Percentiles rank a stretch among this genome's conserved stretches.
phyloP scores from a whole-genome alignment of 2,797 vertebrate genomes.

The Hippocampus kuda region DNA sequence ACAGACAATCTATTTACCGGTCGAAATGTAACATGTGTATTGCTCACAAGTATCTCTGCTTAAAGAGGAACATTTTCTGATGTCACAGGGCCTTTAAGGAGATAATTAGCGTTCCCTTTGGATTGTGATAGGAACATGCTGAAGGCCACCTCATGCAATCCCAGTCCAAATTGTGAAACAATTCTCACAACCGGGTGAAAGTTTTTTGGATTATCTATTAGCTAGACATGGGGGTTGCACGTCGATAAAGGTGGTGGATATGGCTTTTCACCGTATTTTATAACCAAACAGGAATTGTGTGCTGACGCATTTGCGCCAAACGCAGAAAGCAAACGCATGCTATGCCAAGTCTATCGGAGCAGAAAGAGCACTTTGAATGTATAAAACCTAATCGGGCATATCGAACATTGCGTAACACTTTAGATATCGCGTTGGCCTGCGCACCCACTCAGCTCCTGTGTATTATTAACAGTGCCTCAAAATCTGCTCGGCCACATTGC shows the following conservation, averaged over 20 bases:
- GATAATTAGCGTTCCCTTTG: slow-evolving; percentile 30
- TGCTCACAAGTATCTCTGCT: too few species aligned
- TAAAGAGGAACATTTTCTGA: neutral
- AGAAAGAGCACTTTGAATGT: slow-evolving; percentile 30
- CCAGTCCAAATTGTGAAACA: slow-evolving; percentile 5
- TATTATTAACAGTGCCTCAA: slow-evolving; percentile 3
- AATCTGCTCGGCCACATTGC: neutral
- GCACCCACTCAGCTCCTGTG: slow-evolving; percentile 13
- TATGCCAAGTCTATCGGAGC: slow-evolving; percentile 14
- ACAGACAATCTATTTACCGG: too few species aligned
- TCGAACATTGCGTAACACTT: slow-evolving; percentile 30
- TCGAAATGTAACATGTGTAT: too few species aligned
- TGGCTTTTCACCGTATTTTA: slow-evolving; percentile 20
- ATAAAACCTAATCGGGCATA: slow-evolving; percentile 43
- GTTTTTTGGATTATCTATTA: neutral
- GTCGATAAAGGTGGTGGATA: neutral
- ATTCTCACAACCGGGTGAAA: neutral
- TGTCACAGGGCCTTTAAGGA: neutral
- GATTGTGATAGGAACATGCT: slow-evolving; percentile 39
- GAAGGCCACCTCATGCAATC: slow-evolving; percentile 31
- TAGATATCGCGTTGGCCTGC: slow-evolving; percentile 42
- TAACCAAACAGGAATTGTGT: slow-evolving; percentile 28
- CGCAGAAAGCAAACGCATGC: slow-evolving; percentile 28
- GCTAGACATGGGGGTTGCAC: slow-evolving; percentile 5
- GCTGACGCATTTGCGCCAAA: slow-evolving; percentile 19